These are phyloP conservation scores for Mycogona germanica DNA, from an alignment of 2,888 invertebrate species.

Conservation along the genomic window DNA sequence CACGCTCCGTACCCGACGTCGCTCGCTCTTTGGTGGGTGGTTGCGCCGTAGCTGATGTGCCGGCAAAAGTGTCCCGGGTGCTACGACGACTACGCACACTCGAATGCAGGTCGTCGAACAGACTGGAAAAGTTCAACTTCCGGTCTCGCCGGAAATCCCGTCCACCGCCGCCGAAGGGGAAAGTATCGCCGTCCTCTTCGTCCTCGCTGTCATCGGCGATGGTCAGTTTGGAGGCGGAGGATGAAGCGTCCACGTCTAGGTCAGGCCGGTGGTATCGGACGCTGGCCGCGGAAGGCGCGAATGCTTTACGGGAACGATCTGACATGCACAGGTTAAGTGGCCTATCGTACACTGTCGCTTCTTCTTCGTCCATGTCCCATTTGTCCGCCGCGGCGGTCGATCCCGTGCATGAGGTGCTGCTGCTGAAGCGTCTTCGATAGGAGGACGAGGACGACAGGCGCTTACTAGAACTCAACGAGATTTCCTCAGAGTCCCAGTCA, in stretches of 20 bases:
- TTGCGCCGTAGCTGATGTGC: too few relatives aligned
- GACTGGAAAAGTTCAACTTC: not conserved
- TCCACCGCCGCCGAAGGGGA: not conserved
- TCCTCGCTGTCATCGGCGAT: not conserved
- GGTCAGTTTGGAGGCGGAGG: not conserved
- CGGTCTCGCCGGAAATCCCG: not conserved
- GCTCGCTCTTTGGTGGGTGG: too few relatives aligned
- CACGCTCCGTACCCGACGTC: too few relatives aligned
- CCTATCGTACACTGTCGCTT: slow-evolving; percentile 46
- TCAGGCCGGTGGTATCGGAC: too few relatives aligned
- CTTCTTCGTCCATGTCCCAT: slow-evolving; percentile 24
- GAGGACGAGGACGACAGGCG: not conserved
- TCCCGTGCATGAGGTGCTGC: slow-evolving; percentile 2
- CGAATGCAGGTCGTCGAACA: not conserved
- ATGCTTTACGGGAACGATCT: slow-evolving; percentile 36
- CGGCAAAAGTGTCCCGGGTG: too few relatives aligned
- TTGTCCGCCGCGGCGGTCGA: not conserved
- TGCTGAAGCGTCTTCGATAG: not conserved
- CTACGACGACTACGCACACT: too few relatives aligned
- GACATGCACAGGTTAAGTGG: slow-evolving; percentile 72
- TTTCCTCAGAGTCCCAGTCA: not conserved
- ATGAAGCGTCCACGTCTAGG: not conserved
- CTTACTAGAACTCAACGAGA: not conserved
- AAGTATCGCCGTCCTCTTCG: too few relatives aligned
- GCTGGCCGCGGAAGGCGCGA: too few relatives aligned